A percentile compares a stretch with the other conserved stretches of the same genome.
Evolutionary conservation across 2,113 vertebrate species (phyloP).

Genomic region (Brachyhypopomus gauderio): DNA sequence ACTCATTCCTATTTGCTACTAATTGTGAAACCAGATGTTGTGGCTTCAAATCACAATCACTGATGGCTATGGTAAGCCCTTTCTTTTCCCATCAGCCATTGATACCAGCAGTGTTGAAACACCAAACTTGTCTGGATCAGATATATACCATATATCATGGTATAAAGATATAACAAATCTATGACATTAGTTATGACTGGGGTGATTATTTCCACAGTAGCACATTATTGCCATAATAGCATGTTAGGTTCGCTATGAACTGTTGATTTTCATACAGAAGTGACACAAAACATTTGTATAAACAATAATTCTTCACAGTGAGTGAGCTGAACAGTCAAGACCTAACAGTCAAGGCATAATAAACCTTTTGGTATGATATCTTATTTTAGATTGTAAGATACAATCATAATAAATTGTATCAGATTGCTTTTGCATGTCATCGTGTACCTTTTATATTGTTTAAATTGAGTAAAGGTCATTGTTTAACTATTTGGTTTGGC

Average conservation of each 20-base stretch:
- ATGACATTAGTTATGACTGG: background rate
- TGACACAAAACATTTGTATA: background rate
- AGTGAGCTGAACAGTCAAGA: background rate
- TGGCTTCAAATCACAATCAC: background rate
- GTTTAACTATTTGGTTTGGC: background rate
- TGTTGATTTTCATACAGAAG: background rate
- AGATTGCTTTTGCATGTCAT: background rate
- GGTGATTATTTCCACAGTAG: background rate
- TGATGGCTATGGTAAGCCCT: background rate
- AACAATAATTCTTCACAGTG: background rate
- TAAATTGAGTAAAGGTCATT: background rate
- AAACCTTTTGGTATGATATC: no score
- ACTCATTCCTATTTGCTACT: background rate
- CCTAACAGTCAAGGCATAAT: background rate
- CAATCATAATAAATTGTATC: background rate
- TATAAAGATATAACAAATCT: background rate
- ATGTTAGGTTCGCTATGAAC: background rate
- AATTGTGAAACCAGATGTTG: background rate
- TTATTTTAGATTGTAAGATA: background rate
- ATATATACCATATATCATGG: background rate
- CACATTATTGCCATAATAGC: background rate
- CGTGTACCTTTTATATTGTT: background rate
- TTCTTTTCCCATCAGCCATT: background rate
- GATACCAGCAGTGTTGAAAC: background rate
- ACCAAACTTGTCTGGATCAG: constrained; percentile 3